Conservation (phyloP, 2,797 vertebrate species). For the Eurystomus glaucurus region DNA sequence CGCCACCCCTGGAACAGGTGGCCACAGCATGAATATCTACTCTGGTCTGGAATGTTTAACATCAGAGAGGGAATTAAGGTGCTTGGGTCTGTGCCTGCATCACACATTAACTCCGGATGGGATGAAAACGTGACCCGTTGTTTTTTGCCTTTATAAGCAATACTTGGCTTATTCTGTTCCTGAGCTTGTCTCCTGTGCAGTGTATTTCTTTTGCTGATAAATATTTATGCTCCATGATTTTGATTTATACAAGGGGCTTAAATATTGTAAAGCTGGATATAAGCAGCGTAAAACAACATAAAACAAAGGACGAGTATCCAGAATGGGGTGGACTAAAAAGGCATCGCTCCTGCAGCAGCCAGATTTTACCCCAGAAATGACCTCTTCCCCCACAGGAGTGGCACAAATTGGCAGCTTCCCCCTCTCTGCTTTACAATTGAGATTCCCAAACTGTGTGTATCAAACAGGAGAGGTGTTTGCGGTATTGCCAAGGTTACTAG, state of each 20-base stretch:
- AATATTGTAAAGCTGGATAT: conserved; percentile 56
- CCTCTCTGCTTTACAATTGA: conserved; percentile 42
- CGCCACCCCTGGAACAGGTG: neutral
- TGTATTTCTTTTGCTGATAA: conserved; percentile 69
- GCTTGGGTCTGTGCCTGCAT: neutral
- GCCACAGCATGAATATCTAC: rapidly evolving
- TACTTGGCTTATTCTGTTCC: conserved; percentile 23
- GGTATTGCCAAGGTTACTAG: conserved; percentile 77
- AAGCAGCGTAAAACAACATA: conserved; percentile 17
- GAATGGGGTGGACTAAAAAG: neutral
- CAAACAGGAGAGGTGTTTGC: conserved; percentile 75
- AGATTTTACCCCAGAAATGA: conserved; percentile 35
- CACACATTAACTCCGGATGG: neutral
- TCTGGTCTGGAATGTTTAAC: neutral
- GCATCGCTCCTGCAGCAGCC: neutral
- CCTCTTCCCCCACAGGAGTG: neutral
- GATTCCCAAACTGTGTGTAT: conserved; percentile 61
- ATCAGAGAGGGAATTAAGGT: neutral
- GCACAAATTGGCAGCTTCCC: conserved; percentile 21
- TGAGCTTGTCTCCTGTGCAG: conserved; percentile 41
- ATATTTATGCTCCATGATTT: conserved; percentile 70
- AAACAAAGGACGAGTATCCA: conserved; percentile 25
- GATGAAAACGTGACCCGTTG: neutral
- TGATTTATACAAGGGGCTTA: conserved; percentile 71
- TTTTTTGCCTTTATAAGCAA: conserved; percentile 51